Evolutionary conservation across 2,113 vertebrate species (phyloP), one percentile per base, ranked within the genome.

Genomic region (Hylia prasina): DNA sequence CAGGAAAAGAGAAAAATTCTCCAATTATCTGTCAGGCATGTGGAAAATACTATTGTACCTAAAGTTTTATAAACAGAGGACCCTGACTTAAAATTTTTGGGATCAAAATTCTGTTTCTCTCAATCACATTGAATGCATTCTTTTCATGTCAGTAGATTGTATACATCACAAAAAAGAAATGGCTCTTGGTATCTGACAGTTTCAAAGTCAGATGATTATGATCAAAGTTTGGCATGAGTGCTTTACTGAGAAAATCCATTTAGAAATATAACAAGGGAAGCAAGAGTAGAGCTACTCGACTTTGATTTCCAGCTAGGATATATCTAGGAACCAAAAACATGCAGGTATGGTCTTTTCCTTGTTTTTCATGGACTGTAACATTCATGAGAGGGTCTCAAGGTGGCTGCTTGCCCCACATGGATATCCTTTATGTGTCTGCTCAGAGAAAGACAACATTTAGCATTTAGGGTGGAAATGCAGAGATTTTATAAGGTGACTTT

Each of bases 221-320:
- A 85, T 73, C 75, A 92, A 79, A 96, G 92, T 93, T 92, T 56
- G 95, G 27, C 70, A 92, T 71, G 56, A 35, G 80, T 3, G 10
- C 83, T 88, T 97, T 91, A 93, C 44, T 89, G 56, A 73, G 63
- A 95, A 97, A 97, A 96, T 50, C 72, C 91, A 93, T 94, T 64
- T 96, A 64, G 37, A 95, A 94, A 42, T 40, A 57, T 14, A 68
- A 75, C 0, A 2, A 60, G 83, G 81, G 69, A 89, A 92, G 64
- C 13, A 73, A 51, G 4, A 90, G 30, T 60, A 89, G 64, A 89
- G 69, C 60, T 81, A 73, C 45, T 64, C 15, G 68, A 56, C 50
- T 90, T 51, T 72, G 69, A 82, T 95, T 94, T 91, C 79, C 88
- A 86, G 58, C n/a, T 54, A 94, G 35, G 21, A 65, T 70, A 56